A percentile compares a stretch with the other conserved stretches of the same genome.
Evolutionary conservation across 2,113 vertebrate genomes (phyloP).

Genomic region (Egretta garzetta): DNA sequence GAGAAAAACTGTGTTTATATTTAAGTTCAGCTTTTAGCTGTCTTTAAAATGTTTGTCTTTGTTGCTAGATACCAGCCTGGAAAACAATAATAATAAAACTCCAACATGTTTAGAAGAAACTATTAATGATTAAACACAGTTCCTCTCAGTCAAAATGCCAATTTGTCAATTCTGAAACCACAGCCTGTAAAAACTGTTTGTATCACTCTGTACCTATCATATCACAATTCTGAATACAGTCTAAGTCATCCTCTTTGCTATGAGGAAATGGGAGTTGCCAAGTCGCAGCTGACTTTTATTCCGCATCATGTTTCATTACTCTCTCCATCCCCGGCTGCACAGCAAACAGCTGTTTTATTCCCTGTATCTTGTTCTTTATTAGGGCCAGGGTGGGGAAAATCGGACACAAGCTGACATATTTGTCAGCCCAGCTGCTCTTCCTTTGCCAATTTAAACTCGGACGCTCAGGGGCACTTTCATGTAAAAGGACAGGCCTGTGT

Average conservation of each 20-base stretch:
- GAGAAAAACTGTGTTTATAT: background rate
- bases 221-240: background rate
- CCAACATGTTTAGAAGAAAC: background rate
- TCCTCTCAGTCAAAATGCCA: background rate
- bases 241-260: background rate
- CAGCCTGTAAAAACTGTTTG: background rate
- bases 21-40: background rate
- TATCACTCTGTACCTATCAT: background rate
- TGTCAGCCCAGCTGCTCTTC: background rate
- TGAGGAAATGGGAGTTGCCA: conserved; percentile 24
- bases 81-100: conserved; percentile 13
- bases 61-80: background rate
- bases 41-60: background rate
- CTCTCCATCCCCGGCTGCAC: background rate
- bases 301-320: conserved; percentile 39
- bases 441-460: background rate
- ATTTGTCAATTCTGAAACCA: background rate
- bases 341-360: conserved; percentile 50
- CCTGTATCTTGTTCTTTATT: background rate
- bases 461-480: background rate
- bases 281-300: conserved; percentile 34
- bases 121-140: background rate
- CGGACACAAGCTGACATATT: background rate
- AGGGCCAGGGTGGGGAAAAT: background rate
- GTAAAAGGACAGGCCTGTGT: background rate